Percentiles rank a stretch among this genome's conserved stretches.
Conservation (phyloP, 2,888 invertebrate species). For the Campoplex capitator region DNA sequence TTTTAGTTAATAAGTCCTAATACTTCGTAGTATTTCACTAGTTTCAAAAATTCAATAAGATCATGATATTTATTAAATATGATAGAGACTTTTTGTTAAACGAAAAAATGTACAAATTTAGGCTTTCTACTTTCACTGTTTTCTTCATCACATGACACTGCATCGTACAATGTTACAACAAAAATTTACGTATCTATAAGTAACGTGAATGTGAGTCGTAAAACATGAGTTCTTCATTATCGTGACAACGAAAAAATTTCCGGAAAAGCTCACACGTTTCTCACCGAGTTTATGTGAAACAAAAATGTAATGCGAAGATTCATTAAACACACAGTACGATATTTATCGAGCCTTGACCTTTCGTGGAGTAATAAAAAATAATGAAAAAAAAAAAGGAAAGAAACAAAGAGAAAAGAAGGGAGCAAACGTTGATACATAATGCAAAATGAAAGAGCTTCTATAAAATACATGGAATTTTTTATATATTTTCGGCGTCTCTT, state of each 20-base stretch:
- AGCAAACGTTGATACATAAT: constrained; percentile 18
- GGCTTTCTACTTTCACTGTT: neutral
- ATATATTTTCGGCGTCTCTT: constrained; percentile 26
- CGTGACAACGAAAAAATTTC: neutral
- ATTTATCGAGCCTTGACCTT: constrained; percentile 57
- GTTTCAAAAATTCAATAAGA: no score
- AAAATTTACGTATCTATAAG: neutral
- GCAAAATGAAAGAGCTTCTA: constrained; percentile 32
- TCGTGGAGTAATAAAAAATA: neutral
- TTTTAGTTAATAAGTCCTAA: no score
- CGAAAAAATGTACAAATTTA: neutral
- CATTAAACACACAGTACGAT: constrained; percentile 23
- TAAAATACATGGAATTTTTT: constrained; percentile 62
- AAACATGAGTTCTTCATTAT: neutral
- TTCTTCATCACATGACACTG: neutral
- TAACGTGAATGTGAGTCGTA: neutral
- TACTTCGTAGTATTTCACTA: no score
- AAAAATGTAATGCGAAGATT: neutral
- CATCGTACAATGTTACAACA: neutral
- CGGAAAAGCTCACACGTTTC: neutral
- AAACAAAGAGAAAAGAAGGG: constrained; percentile 22
- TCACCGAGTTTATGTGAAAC: neutral
- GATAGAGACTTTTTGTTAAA: neutral
- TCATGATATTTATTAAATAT: no score
- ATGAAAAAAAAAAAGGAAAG: no score